Conservation (phyloP, 1,140 invertebrate species). For the Cephus cinctus region DNA sequence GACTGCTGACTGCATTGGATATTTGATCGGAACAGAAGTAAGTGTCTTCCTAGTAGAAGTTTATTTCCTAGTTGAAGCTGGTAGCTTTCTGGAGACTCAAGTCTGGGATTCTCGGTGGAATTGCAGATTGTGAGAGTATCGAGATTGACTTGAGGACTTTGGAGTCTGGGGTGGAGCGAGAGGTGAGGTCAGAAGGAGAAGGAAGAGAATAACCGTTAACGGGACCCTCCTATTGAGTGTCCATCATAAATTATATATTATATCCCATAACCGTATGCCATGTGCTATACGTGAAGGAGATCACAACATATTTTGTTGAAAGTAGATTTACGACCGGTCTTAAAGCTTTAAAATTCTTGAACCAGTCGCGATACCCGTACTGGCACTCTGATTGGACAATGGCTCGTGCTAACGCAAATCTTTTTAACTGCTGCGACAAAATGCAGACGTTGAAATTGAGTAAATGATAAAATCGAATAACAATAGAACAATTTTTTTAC, state of each 20-base stretch:
- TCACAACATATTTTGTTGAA: constrained; percentile 22
- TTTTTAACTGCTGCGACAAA: constrained; percentile 20
- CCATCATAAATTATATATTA: constrained; percentile 41
- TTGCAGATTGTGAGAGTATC: too few species aligned
- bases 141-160: too few species aligned
- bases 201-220: too few species aligned
- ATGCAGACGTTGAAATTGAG: constrained; percentile 18
- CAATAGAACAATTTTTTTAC: constrained; percentile 24
- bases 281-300: not conserved
- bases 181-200: too few species aligned
- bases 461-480: constrained; percentile 24
- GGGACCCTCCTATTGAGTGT: constrained; percentile 30
- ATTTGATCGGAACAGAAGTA: too few species aligned
- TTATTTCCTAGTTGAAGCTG: too few species aligned
- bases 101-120: too few species aligned
- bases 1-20: too few species aligned
- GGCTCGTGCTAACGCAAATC: constrained; percentile 8
- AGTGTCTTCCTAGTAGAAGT: too few species aligned
- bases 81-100: too few species aligned
- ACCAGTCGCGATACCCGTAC: constrained; percentile 19
- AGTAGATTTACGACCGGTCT: constrained; percentile 21
- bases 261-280: constrained; percentile 30
- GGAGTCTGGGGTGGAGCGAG: too few species aligned
- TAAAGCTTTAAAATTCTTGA: constrained; percentile 20
- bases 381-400: constrained; percentile 22